Base-by-base conservation (phyloP, 2,113 vertebrate genomes). In the rabbit (Oryctolagus cuniculus) region DNA sequence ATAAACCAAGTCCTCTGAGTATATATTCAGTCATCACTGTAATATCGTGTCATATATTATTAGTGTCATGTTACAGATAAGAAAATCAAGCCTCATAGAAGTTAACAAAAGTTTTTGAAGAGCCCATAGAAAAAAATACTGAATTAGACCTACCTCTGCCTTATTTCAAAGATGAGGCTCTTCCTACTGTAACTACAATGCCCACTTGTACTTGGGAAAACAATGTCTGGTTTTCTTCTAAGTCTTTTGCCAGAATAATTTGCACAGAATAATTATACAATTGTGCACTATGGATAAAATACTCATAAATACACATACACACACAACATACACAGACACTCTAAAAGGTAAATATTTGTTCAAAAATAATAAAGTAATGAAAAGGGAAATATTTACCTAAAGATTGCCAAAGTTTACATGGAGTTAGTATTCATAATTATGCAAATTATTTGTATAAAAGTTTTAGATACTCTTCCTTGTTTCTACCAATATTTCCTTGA, bases 211-310 rank as follows among this genome's bases (percentile, higher is more conserved):
- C 6, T 31, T 51, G 38, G 63, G 9, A 3, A n/a, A 88, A 34
- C 5, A 9, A 79, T 25, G n/a, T 27, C 29, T 91, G 3, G 4
- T 63, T 70, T 80, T 53, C 11, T 88, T 92, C 22, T 16, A 85
- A 17, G 15, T 75, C 6, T 85, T 25, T 75, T 34, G 17, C 10
- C 5, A 80, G 58, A 73, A 16, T 38, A 9, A 63, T 38, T 92
- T 87, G 12, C 49, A 64, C 15, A 90, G 49, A 87, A 2, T 84
- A 70, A 49, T 87, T 87, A 88, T 58, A 96, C n/a, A 83, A 7
- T 22, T 64, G 19, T 90, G 3, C 3, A 49, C 3, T 90, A 31
- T 91, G 58, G 10, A 61, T 63, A 22, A 73, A 84, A 63, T 49
- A 81, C 10, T 72, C 44, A 84, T 13, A 74, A 36, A 67, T 6